Conservation (phyloP, 2,888 invertebrate genomes). For the Cheilosia impressa region DNA sequence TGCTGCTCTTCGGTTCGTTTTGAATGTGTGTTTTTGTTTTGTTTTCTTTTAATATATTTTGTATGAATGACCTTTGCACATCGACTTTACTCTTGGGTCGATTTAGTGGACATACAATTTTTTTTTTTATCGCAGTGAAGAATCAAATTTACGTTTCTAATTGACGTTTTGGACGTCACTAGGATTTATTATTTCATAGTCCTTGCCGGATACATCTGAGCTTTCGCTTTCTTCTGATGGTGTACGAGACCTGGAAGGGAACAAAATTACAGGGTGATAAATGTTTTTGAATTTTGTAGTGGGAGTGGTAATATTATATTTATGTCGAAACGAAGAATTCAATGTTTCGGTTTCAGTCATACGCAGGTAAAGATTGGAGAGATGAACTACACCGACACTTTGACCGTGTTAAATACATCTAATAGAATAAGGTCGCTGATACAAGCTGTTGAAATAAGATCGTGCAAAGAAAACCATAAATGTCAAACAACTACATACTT, state of each 20-base stretch:
- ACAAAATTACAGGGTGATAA: neutral
- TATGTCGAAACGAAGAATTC: no score
- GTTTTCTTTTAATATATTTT: constrained; percentile 5
- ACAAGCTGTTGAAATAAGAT: no score
- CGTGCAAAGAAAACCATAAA: no score
- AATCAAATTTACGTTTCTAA: constrained; percentile 70
- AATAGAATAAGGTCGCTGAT: no score
- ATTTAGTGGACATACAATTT: constrained; percentile 33
- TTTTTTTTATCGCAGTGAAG: constrained; percentile 57
- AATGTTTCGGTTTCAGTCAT: no score
- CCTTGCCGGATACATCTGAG: constrained; percentile 91
- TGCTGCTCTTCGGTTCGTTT: constrained; percentile 31
- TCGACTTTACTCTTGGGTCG: constrained; percentile 28
- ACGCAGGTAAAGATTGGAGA: no score
- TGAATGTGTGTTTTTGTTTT: constrained; percentile 62
- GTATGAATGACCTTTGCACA: constrained; percentile 23
- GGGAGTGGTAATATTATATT: no score
- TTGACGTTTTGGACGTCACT: constrained; percentile 86
- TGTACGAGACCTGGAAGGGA: constrained; percentile 79
- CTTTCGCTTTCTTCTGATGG: constrained; percentile 89
- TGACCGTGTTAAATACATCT: no score
- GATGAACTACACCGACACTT: no score
- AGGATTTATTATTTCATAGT: constrained; percentile 94
- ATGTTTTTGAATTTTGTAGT: constrained; percentile 1
- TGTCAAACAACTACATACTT: no score